These are phyloP conservation scores for Zaprionus lachaisei DNA, from an alignment of 1,140 invertebrate genomes.

Conservation along the genomic window DNA sequence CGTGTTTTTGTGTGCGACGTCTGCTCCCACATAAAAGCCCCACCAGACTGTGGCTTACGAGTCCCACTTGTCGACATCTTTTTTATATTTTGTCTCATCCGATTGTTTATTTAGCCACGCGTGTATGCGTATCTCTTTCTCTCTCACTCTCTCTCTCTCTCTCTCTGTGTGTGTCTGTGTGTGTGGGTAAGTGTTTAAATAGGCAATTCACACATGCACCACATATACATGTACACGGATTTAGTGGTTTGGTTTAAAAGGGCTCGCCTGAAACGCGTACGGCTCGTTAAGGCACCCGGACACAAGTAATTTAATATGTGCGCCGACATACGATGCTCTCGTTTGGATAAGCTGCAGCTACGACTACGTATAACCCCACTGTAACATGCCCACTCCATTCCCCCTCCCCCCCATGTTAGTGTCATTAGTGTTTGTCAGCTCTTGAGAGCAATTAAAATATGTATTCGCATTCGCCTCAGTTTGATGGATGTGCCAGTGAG, in stretches of 20 bases:
- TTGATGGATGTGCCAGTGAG: neutral
- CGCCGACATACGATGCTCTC: constrained; percentile 42
- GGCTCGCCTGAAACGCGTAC: constrained; percentile 16
- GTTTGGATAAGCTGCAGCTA: constrained; percentile 17
- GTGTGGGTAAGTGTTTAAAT: constrained; percentile 63
- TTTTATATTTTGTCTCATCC: constrained; percentile 70
- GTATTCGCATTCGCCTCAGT: constrained; percentile 50
- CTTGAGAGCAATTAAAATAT: constrained; percentile 72
- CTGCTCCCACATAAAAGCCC: constrained; percentile 70
- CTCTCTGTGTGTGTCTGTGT: neutral
- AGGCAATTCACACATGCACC: constrained; percentile 49
- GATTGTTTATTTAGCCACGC: constrained; percentile 66
- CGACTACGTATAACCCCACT: neutral
- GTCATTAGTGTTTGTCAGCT: constrained; percentile 58
- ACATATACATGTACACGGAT: constrained; percentile 10
- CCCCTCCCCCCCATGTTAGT: constrained; percentile 1
- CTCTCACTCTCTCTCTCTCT: neutral
- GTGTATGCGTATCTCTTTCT: neutral
- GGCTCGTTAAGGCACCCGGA: constrained; percentile 51
- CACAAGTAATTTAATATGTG: constrained; percentile 71
- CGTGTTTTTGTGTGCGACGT: constrained; percentile 63
- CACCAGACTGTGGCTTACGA: constrained; percentile 30
- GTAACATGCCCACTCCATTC: neutral
- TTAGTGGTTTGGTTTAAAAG: constrained; percentile 53
- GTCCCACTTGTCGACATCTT: constrained; percentile 62